These are phyloP conservation scores for Triops longicaudatus DNA, from an alignment of 1,140 invertebrate species.

Conservation along the genomic window DNA sequence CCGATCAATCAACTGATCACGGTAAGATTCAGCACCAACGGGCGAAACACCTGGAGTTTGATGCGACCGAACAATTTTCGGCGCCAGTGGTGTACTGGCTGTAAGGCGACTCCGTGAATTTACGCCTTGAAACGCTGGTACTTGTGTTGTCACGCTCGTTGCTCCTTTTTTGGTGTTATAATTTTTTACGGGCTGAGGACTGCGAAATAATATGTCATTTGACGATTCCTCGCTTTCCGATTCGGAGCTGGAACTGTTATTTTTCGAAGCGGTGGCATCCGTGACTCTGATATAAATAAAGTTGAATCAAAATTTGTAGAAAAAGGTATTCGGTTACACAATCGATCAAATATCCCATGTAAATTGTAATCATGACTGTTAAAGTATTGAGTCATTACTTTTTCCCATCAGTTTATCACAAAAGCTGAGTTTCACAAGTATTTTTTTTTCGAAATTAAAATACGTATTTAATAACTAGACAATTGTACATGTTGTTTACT, in stretches of 20 bases:
- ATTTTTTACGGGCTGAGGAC: neutral
- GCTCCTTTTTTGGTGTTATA: neutral
- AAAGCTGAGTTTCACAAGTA: too few species aligned
- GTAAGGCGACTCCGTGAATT: neutral
- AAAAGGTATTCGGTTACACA: too few species aligned
- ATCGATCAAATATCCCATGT: too few species aligned
- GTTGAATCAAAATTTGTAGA: too few species aligned
- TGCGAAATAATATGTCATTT: neutral
- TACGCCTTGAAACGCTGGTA: neutral
- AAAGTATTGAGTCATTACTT: too few species aligned
- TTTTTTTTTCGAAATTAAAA: too few species aligned
- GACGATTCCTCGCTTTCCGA: neutral
- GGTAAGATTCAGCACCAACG: neutral
- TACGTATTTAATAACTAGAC: too few species aligned
- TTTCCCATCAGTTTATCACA: too few species aligned
- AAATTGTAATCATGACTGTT: too few species aligned
- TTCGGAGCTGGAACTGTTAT: neutral
- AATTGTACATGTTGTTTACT: too few species aligned
- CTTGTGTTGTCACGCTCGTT: neutral
- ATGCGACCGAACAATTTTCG: neutral
- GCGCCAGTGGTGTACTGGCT: neutral
- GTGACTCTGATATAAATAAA: too few species aligned
- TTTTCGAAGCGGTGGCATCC: neutral
- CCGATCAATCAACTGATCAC: neutral
- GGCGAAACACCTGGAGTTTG: neutral